Evolutionary conservation across 1,140 invertebrate species (phyloP), one percentile per base, ranked within the genome.

Genomic region (Drosophila leontia): DNA sequence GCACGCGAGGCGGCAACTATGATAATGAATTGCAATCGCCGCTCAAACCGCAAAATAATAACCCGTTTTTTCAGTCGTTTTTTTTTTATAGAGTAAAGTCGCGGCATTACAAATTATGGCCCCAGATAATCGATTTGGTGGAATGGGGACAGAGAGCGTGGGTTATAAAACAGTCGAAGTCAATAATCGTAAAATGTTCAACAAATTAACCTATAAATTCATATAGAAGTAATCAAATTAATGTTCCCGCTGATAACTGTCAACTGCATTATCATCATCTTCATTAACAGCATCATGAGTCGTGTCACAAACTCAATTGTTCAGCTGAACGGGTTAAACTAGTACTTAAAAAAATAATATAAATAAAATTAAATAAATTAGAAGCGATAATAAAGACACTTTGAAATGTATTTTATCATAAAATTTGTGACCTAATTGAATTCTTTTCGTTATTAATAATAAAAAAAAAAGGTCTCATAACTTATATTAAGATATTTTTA

Each of bases 191-290:
- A 88, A 88, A 88, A 76, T 74, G 75, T 76, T 69, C 67, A 82
- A 90, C 85, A 88, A 88, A 88, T 88, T 88, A 88, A 90, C 86
- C 86, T 78, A 88, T 90, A 88, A 88, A 88, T 88, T 91, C 88
- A 91, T 91, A 88, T 79, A 90, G 86, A 86, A 88, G 83, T 82
- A 85, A 90, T 90, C 85, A 88, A 82, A 82, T 88, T 88, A 88
- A 88, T 88, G 75, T 79, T 58, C 70, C 57, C 60, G 81, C 81
- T 81, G 84, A 90, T 90, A 84, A 84, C 78, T 90, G 83, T 80
- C 80, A 87, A 62, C 74, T 85, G 76, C 57, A 67, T 64, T 79
- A 71, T 77, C 42, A 61, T 68, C 41, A 55, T 58, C 48, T 17
- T 26, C 68, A 44, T 72, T 72, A 79, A 72, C 50, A 51, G 57